A percentile compares a stretch with the other conserved stretches of the same genome.
These are phyloP conservation scores for Ephialtes manifestator DNA, from an alignment of 2,888 invertebrate genomes.

Conservation along the genomic window DNA sequence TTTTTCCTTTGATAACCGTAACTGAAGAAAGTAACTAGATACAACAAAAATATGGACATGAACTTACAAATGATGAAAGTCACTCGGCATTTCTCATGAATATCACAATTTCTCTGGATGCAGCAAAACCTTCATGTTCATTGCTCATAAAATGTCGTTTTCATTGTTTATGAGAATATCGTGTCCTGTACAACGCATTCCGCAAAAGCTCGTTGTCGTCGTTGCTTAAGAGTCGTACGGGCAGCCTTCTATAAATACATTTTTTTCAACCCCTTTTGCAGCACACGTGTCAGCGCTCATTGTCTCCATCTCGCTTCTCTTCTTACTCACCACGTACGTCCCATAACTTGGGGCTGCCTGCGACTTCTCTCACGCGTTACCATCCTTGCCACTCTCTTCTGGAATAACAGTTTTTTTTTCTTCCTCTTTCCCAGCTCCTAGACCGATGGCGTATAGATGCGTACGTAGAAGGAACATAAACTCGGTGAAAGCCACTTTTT, in stretches of 20 bases:
- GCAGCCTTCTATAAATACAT: constrained; percentile 19
- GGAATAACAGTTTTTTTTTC: constrained; percentile 66
- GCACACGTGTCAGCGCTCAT: constrained; percentile 24
- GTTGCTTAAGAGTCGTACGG: background rate
- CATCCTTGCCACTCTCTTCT: constrained; percentile 29
- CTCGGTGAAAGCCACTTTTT: constrained; percentile 20
- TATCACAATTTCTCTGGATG: background rate
- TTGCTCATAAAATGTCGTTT: background rate
- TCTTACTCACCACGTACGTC: constrained; percentile 58
- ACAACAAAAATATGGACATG: too few species aligned
- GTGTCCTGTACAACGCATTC: background rate
- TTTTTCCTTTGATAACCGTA: too few species aligned
- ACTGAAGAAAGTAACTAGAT: too few species aligned
- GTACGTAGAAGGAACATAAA: constrained; percentile 22
- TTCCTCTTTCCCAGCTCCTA: background rate
- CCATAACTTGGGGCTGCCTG: constrained; percentile 63
- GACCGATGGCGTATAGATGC: constrained; percentile 23
- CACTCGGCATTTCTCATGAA: background rate
- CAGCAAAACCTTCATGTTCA: background rate
- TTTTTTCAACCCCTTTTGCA: constrained; percentile 10
- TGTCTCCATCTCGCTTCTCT: constrained; percentile 32
- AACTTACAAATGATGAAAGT: too few species aligned
- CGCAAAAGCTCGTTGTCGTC: background rate
- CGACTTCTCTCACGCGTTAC: constrained; percentile 65
- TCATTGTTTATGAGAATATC: constrained; percentile 6